phyloP scores from a whole-genome alignment of 1,140 invertebrate genomes.

The Babylonia areolata region DNA sequence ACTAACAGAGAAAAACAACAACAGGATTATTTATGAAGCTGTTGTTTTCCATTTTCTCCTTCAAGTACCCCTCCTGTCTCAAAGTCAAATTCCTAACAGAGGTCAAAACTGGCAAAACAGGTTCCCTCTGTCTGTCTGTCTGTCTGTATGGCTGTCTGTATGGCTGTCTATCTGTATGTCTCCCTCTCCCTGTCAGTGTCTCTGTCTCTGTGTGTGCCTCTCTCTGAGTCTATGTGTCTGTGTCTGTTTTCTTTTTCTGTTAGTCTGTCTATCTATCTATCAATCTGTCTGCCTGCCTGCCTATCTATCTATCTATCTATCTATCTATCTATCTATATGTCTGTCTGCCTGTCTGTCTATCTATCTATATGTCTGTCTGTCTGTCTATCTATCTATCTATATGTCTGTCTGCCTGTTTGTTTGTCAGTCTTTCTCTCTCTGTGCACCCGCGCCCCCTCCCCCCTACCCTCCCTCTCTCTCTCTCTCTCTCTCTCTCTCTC shows the following conservation, averaged over 20 bases:
- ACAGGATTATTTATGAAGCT: not conserved
- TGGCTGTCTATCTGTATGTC: not conserved
- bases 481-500: conserved; percentile 11
- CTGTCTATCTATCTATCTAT: not conserved
- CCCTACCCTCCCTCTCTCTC: not conserved
- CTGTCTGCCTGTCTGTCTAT: not conserved
- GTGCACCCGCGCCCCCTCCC: not conserved
- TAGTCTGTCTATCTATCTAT: no score
- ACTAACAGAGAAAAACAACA: no score
- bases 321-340: not conserved
- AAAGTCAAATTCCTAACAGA: no score
- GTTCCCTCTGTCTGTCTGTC: not conserved
- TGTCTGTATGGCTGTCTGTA: not conserved
- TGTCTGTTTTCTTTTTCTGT: no score
- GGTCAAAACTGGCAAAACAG: no score
- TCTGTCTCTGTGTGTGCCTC: no score
- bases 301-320: not conserved
- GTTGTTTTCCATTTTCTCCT: not conserved
- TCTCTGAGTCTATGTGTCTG: no score
- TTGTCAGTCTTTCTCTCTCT: not conserved
- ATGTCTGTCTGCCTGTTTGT: not conserved
- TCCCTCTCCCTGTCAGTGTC: not conserved
- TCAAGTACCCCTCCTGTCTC: no score
- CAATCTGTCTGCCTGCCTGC: not conserved
- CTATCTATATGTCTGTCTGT: not conserved